Evolutionary conservation across 2,113 vertebrate species (phyloP).

Genomic region (Toxostoma redivivum): DNA sequence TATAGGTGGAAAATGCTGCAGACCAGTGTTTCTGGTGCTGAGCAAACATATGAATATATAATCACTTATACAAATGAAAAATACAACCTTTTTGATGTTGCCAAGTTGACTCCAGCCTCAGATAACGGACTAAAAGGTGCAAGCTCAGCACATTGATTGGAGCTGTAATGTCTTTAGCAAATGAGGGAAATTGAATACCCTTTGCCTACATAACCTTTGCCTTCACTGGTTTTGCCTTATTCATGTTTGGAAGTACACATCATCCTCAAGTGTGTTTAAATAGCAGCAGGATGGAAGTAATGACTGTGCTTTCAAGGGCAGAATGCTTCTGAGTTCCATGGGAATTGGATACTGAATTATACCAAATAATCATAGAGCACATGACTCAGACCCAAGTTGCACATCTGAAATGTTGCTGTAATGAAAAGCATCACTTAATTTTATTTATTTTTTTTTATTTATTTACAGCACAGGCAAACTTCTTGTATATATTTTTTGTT

Average conservation of each 20-base stretch:
- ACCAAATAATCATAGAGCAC: background rate
- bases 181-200: background rate
- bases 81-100: background rate
- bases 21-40: background rate
- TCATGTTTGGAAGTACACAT: background rate
- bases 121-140: background rate
- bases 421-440: background rate
- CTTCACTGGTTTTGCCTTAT: background rate
- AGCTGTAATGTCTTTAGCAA: conserved; percentile 11
- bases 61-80: background rate
- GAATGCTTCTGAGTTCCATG: background rate
- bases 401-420: background rate
- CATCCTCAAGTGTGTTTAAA: background rate
- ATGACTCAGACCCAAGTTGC: background rate
- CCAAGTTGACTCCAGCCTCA: background rate
- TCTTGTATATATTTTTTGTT: background rate
- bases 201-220: conserved; percentile 32
- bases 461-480: background rate
- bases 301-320: background rate
- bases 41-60: background rate
- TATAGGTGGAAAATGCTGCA: background rate
- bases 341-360: background rate
- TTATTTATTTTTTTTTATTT: too few relatives aligned
- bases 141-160: background rate
- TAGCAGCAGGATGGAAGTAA: conserved; percentile 30